Evolutionary conservation across 2,113 vertebrate species (phyloP), one percentile per base, ranked within the genome.

Genomic region (Vimba vimba): DNA sequence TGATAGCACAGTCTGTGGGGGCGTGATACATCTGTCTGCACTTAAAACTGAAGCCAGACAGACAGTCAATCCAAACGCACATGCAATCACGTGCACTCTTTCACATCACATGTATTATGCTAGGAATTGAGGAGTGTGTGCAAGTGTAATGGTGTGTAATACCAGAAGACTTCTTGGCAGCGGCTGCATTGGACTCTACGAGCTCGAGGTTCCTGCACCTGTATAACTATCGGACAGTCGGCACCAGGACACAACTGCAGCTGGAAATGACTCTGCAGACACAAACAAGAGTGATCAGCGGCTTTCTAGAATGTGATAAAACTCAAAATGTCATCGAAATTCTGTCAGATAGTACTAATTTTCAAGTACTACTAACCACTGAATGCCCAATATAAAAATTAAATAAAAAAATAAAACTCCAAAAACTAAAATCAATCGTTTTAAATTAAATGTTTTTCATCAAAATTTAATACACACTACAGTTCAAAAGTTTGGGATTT

Each of bases 21-120:
- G 98, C 98, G 0, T 99, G 98, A 94, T 99, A 99, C 98, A 99
- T 99, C 95, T 99, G 98, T 92, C 98, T 97, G 93, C 98, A 99
- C 94, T 98, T 98, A 93, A 99, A 99, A 95, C 98, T 99, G 95
- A 89, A 96, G 36, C 76, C 8, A 36, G 21, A 27, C 82, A 1
- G 43, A 83, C 23, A 36, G 59, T 68, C 36, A 39, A 25, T 52
- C 3, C 19, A 73, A 27, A 25, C 5, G 62, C 47, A 59, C 55
- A 60, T 9, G n/a, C 25, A 83, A 25, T 79, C 21, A 25, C 25
- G 4, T 21, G 17, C 52, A 21, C 52, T 55, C 52, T 55, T 55
- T 55, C 19, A 57, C 55, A 57, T 21, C 19, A 52, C 50, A 47
- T 6, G 43, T 7, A 74, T 43, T n/a, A 75, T 2, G 6, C 9